These are phyloP conservation scores for Mycteria americana DNA, from an alignment of 2,797 vertebrate species.

Conservation along the genomic window DNA sequence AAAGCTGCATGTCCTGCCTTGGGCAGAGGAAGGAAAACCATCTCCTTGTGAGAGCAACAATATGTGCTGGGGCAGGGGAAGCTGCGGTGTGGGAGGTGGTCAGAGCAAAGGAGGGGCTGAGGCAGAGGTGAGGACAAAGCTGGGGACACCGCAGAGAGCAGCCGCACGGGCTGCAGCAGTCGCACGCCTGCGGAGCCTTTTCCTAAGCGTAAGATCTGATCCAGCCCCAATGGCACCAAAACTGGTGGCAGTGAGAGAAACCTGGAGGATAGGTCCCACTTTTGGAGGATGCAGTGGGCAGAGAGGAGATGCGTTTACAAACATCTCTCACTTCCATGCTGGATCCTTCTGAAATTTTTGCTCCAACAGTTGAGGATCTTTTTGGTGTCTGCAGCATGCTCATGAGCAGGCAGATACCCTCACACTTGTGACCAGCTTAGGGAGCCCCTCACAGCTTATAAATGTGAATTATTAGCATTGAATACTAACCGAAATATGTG, in stretches of 20 bases:
- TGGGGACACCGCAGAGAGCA: not conserved
- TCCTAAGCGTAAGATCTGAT: not conserved
- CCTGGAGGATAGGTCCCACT: not conserved
- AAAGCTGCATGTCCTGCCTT: accelerated
- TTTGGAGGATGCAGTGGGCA: not conserved
- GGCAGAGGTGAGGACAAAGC: not conserved
- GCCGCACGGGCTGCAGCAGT: not conserved
- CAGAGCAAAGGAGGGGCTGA: not conserved
- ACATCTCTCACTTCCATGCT: not conserved
- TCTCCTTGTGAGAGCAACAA: accelerated
- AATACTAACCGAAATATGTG: not conserved
- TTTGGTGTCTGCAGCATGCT: not conserved
- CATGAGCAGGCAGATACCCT: not conserved
- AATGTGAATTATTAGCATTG: not conserved
- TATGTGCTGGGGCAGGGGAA: too few relatives aligned
- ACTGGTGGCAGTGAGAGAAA: not conserved
- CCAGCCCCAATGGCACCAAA: not conserved
- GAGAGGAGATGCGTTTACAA: not conserved
- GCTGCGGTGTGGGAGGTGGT: not conserved
- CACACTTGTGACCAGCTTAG: not conserved
- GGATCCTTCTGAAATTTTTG: not conserved
- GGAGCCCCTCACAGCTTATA: not conserved
- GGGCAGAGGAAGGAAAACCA: accelerated
- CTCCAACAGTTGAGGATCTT: not conserved
- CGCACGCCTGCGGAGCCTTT: not conserved